These are phyloP conservation scores for Brachionus paranguensis DNA, from an alignment of 1,140 invertebrate species.

Conservation along the genomic window DNA sequence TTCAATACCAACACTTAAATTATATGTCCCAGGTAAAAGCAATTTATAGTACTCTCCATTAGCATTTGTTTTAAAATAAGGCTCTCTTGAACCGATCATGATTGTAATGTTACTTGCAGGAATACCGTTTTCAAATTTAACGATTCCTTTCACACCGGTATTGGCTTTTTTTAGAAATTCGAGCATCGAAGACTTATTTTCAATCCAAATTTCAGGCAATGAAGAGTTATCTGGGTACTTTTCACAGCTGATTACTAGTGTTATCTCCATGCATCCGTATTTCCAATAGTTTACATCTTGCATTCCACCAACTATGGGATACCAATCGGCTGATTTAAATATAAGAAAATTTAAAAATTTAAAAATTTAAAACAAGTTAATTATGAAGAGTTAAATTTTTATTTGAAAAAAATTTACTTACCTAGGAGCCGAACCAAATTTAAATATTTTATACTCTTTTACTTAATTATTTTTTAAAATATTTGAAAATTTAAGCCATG, in stretches of 20 bases:
- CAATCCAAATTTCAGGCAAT: background rate
- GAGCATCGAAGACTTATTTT: slow-evolving; percentile 5
- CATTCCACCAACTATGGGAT: slow-evolving; percentile 66
- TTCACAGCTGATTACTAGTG: slow-evolving; percentile 90
- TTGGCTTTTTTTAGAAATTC: slow-evolving; percentile 5
- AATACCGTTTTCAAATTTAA: slow-evolving; percentile 36
- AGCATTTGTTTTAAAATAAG: slow-evolving; percentile 21
- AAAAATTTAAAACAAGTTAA: no score
- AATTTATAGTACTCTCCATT: slow-evolving; percentile 28
- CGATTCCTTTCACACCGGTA: slow-evolving; percentile 27
- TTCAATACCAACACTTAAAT: background rate
- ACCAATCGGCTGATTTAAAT: slow-evolving; percentile 20
- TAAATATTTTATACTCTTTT: no score
- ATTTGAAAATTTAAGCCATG: no score
- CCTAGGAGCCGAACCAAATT: no score
- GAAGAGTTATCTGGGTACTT: slow-evolving; percentile 69
- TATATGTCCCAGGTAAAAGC: background rate
- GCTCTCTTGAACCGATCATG: background rate
- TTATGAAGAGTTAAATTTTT: no score
- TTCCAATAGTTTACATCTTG: slow-evolving; percentile 97
- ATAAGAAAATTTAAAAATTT: no score
- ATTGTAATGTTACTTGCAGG: background rate
- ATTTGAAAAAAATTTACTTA: no score
- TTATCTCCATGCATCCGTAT: slow-evolving; percentile 98
- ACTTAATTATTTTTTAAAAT: no score